Base-by-base conservation (phyloP, 2,797 vertebrate genomes). In the Brachyalestes nurse region DNA sequence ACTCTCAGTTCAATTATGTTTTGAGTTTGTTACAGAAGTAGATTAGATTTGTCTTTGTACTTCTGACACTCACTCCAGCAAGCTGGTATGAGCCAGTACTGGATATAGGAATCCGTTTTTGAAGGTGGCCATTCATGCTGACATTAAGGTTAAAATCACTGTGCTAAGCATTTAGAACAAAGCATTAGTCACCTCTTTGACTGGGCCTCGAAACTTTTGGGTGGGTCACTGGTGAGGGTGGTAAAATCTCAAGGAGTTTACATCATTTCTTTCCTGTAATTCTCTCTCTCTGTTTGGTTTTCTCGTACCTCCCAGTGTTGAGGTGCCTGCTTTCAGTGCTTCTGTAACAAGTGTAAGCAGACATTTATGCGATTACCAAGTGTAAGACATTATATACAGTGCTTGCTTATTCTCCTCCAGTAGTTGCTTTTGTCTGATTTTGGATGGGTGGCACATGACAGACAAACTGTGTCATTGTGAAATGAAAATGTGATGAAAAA, bases 261-360 rank as follows among this genome's bases (percentile, higher is more conserved):
- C 76, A 62, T 74, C 42, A 53, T 74, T 74, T 64, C 67, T 75
- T 78, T 78, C 75, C 76, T 82, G 81, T 82, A 74, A 67, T 82
- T 82, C 62, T 28, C 28, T 19, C 17, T 42, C 14, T 66, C 58
- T 60, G 21, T 60, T 60, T 7, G 23, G 21, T 9, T n/a, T 60
- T 25, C 6, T 60, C 21, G 1, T 16, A 42, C 64, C 16, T 42
- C 34, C 64, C 38, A n/a, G 64, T 23, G 23, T 66, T 8, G 64
- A 66, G 14, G 7, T 40, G 34, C 34, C 38, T 17, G 16, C 17
- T 42, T 40, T 17, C 64, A 38, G 28, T 40, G 16, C 34, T 42
- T 7, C 34, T 67, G 62, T 38, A 8, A 42, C 9, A 2, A 21
- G n/a, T 19, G 6, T 40, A 58, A 4, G 7, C 21, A 58, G 5